Conservation (phyloP, 2,113 vertebrate species). For the Rhabdornis inornatus region DNA sequence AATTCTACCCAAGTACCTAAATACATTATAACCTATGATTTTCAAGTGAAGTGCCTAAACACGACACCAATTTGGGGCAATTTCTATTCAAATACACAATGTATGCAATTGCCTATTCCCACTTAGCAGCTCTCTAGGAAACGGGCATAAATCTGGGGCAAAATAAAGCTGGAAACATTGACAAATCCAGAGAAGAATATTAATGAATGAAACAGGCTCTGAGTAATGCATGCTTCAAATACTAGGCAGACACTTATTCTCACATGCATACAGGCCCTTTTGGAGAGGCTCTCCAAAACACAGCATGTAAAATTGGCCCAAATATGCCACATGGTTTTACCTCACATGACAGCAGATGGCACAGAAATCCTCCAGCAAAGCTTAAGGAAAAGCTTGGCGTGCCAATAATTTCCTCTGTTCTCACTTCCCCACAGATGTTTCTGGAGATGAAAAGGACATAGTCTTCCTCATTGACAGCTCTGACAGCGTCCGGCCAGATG, state of each 20-base stretch:
- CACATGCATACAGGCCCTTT: neutral
- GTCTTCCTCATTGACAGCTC: slow-evolving; percentile 95
- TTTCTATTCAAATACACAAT: neutral
- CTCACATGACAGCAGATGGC: neutral
- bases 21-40: neutral
- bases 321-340: neutral
- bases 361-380: neutral
- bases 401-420: neutral
- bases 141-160: neutral
- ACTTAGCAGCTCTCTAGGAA: neutral
- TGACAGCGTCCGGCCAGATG: slow-evolving; percentile 56
- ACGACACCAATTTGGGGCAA: neutral
- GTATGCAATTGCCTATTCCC: neutral
- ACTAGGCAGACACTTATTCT: neutral
- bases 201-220: neutral
- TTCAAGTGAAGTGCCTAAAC: neutral
- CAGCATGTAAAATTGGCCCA: neutral
- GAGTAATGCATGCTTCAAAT: neutral
- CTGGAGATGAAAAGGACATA: slow-evolving; percentile 84
- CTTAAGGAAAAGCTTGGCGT: neutral
- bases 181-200: neutral
- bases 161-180: neutral
- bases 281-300: neutral
- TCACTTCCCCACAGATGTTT: neutral
- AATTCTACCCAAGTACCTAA: neutral